These are phyloP conservation scores for Chloebia gouldiae DNA, from an alignment of 2,113 vertebrate species.

Conservation along the genomic window DNA sequence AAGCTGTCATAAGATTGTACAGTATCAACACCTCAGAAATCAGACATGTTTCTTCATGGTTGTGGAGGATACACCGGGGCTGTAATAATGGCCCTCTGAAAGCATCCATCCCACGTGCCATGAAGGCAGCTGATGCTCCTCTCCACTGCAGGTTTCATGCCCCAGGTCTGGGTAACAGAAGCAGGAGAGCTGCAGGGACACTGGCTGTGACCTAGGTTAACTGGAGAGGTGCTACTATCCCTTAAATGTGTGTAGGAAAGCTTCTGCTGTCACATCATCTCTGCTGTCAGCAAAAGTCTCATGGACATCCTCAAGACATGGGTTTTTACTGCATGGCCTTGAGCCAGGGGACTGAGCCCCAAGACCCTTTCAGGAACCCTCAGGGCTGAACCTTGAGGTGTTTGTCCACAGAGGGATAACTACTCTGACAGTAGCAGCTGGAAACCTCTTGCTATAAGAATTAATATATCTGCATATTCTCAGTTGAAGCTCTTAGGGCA, in stretches of 20 bases:
- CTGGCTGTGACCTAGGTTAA: background rate
- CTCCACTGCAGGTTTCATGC: background rate
- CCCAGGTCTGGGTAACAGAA: too few relatives aligned
- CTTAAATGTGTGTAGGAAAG: background rate
- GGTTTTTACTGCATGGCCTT: background rate
- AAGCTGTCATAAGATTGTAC: background rate
- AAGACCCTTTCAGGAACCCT: background rate
- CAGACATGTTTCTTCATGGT: background rate
- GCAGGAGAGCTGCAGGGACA: background rate
- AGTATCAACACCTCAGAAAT: background rate
- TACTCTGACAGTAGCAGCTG: background rate
- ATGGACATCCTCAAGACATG: background rate
- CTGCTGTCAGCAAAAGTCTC: background rate
- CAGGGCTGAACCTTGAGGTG: background rate
- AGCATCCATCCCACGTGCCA: accelerated
- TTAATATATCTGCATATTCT: background rate
- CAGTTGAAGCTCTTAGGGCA: background rate
- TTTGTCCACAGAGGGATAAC: background rate
- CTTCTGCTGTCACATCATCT: background rate
- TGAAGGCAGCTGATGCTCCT: background rate
- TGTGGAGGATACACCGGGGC: background rate
- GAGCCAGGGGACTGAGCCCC: background rate
- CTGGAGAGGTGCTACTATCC: background rate
- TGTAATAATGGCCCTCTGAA: background rate
- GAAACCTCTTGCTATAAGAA: background rate